These are phyloP conservation scores for Ochropacha duplaris DNA, from an alignment of 2,888 invertebrate genomes.

Conservation along the genomic window DNA sequence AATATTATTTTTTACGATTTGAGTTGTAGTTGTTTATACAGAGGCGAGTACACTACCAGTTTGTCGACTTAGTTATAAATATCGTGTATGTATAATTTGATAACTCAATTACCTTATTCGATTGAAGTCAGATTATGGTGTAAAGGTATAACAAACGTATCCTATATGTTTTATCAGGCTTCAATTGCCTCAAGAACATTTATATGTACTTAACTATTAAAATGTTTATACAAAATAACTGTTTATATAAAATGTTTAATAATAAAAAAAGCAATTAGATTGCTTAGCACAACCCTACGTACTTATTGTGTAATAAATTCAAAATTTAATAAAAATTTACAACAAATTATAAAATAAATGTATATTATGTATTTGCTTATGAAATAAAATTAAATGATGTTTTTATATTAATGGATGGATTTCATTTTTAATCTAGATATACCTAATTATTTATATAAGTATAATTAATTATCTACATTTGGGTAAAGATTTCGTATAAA, in stretches of 20 bases:
- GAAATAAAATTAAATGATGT: constrained; percentile 46
- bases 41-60: too few species aligned
- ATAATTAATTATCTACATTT: constrained; percentile 68
- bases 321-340: constrained; percentile 33
- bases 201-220: not conserved
- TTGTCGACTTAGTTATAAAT: too few species aligned
- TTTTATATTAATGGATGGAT: constrained; percentile 50
- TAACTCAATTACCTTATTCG: too few species aligned
- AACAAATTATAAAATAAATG: constrained; percentile 42
- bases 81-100: not conserved
- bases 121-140: not conserved
- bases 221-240: constrained; percentile 12
- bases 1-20: too few species aligned
- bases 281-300: constrained; percentile 72
- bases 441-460: constrained; percentile 11
- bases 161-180: not conserved
- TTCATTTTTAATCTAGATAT: constrained; percentile 46
- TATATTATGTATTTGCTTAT: constrained; percentile 16
- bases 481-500: constrained; percentile 51
- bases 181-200: not conserved
- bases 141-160: not conserved
- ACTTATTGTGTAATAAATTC: constrained; percentile 35
- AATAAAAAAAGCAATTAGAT: constrained; percentile 67
- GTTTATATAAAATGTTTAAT: constrained; percentile 16
- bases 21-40: too few species aligned